Percentiles rank a stretch among this genome's conserved stretches.
phyloP scores from a whole-genome alignment of 1,140 invertebrate genomes.

The Bombyx mandarina region DNA sequence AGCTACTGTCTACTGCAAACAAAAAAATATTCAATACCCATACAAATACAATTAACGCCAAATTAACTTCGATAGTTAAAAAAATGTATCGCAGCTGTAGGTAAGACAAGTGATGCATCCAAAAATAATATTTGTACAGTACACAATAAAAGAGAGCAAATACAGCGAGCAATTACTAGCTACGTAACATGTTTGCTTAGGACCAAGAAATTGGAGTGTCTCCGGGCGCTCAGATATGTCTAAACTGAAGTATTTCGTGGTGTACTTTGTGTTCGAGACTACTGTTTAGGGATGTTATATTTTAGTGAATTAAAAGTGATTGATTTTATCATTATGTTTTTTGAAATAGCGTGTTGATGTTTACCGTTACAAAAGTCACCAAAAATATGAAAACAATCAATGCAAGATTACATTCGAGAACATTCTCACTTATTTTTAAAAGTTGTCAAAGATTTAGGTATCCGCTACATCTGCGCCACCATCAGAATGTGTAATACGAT shows the following conservation, averaged over 20 bases:
- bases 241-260: constrained; percentile 50
- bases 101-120: constrained; percentile 57
- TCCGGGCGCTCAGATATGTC: constrained; percentile 62
- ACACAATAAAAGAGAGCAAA: constrained; percentile 69
- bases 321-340: too few species aligned
- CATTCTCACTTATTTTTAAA: too few species aligned
- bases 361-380: too few species aligned
- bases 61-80: constrained; percentile 43
- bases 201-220: constrained; percentile 67
- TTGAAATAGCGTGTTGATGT: too few species aligned
- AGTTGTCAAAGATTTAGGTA: too few species aligned
- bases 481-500: too few species aligned
- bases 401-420: too few species aligned
- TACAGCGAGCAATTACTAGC: constrained; percentile 64
- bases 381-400: too few species aligned
- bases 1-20: too few species aligned
- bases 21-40: too few species aligned
- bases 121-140: constrained; percentile 66
- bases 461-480: too few species aligned
- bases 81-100: constrained; percentile 47
- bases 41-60: constrained; percentile 51
- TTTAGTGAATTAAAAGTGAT: too few species aligned
- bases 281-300: constrained; percentile 24
- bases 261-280: constrained; percentile 26
- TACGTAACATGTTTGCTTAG: constrained; percentile 68